A percentile compares a stretch with the other conserved stretches of the same genome.
Conservation (phyloP, 2,113 vertebrate genomes). For the Vulpes ferrilata region DNA sequence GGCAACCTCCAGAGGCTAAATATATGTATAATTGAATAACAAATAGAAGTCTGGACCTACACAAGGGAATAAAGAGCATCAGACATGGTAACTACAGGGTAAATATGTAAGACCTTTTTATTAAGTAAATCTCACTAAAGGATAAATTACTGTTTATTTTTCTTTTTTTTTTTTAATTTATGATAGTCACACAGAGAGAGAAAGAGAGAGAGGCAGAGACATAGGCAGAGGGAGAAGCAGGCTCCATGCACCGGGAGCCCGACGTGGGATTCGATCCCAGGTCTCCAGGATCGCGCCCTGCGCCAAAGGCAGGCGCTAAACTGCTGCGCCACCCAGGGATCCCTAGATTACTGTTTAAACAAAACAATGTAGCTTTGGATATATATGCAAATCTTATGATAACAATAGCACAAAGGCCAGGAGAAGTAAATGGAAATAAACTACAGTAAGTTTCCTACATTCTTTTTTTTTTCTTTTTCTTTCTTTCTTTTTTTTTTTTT, state of each 20-base stretch:
- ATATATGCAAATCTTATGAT: background rate
- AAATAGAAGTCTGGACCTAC: background rate
- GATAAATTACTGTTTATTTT: background rate
- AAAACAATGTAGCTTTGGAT: background rate
- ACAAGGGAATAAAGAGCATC: background rate
- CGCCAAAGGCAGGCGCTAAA: too few species aligned
- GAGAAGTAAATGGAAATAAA: background rate
- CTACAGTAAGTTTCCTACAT: background rate
- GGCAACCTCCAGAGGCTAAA: background rate
- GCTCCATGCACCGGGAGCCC: too few species aligned
- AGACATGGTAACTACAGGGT: background rate
- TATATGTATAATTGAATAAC: background rate
- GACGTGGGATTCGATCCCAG: too few species aligned
- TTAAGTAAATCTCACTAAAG: background rate
- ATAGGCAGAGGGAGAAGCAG: too few species aligned
- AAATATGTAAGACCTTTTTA: conserved; percentile 26
- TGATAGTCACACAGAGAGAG: too few species aligned
- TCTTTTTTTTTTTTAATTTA: too few species aligned
- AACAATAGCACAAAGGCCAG: background rate
- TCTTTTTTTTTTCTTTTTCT: background rate
- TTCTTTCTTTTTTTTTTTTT: background rate
- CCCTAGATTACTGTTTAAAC: background rate
- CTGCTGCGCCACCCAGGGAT: too few species aligned
- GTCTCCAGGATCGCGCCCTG: too few species aligned
- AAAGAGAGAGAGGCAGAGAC: too few species aligned